Evolutionary conservation across 2,888 invertebrate genomes (phyloP).

Genomic region (Troides aeacus): DNA sequence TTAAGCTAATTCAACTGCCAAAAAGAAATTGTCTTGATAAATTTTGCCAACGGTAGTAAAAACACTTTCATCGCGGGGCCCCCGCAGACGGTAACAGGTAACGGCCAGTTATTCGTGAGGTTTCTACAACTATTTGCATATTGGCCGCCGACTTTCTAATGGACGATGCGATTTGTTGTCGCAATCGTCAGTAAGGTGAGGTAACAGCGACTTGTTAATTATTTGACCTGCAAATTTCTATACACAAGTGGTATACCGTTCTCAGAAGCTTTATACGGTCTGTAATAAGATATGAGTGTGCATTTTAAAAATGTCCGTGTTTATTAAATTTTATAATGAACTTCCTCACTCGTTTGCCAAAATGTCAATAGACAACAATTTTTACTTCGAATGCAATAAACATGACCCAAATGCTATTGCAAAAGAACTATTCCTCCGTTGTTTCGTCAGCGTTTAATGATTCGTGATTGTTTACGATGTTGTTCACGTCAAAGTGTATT

Average conservation of each 20-base stretch:
- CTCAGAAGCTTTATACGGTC: neutral
- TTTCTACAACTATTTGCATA: constrained; percentile 81
- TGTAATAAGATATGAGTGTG: neutral
- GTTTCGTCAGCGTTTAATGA: constrained; percentile 55
- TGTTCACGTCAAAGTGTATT: constrained; percentile 50
- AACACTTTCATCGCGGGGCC: constrained; percentile 76
- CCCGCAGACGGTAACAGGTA: constrained; percentile 70
- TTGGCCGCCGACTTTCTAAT: constrained; percentile 78
- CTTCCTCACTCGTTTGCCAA: neutral
- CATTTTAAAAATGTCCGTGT: neutral
- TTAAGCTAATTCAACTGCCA: constrained; percentile 56
- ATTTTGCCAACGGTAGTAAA: constrained; percentile 73
- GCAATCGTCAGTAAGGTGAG: constrained; percentile 74
- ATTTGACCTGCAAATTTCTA: constrained; percentile 52
- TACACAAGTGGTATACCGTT: constrained; percentile 23
- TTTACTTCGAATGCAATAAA: neutral
- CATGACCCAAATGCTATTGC: neutral
- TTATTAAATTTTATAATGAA: neutral
- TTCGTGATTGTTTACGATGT: constrained; percentile 49
- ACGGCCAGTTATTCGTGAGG: constrained; percentile 80
- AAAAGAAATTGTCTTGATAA: constrained; percentile 71
- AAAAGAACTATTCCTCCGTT: constrained; percentile 37
- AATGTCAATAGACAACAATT: neutral
- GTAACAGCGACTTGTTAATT: constrained; percentile 64
- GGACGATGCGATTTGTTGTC: constrained; percentile 77